Evolutionary conservation across 2,113 vertebrate species (phyloP).

Genomic region (Crypturellus undulatus): DNA sequence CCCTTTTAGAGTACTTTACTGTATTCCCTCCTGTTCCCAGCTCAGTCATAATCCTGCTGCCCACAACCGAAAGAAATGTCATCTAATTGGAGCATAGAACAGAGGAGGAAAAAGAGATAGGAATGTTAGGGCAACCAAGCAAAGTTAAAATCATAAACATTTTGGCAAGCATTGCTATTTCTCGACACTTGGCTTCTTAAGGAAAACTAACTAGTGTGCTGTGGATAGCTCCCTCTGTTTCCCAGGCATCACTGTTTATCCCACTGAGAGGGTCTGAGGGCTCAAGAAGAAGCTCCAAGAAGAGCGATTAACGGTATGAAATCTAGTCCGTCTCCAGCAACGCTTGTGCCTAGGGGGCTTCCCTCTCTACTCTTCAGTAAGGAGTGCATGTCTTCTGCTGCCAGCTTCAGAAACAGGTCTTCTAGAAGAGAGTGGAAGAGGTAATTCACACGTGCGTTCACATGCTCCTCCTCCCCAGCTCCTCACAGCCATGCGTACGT

Average conservation of each 20-base stretch:
- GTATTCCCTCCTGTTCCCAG: slow-evolving; percentile 55
- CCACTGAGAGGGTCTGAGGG: background rate
- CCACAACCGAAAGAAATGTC: slow-evolving; percentile 6
- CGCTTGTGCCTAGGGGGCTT: background rate
- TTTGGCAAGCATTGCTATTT: slow-evolving; percentile 44
- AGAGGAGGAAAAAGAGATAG: background rate
- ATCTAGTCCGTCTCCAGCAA: background rate
- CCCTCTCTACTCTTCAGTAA: background rate
- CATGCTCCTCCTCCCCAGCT: fast-evolving
- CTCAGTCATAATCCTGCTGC: background rate
- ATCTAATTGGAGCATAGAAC: slow-evolving; percentile 7
- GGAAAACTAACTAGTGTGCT: slow-evolving; percentile 30
- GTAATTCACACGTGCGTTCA: fast-evolving
- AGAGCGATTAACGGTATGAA: background rate
- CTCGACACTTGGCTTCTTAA: slow-evolving; percentile 57
- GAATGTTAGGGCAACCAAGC: background rate
- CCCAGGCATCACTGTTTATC: background rate
- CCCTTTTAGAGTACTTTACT: slow-evolving; percentile 3
- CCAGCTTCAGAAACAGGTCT: fast-evolving
- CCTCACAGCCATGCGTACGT: background rate
- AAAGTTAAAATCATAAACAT: slow-evolving; percentile 11
- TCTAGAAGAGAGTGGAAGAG: background rate
- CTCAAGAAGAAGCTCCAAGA: background rate
- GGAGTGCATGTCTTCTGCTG: background rate
- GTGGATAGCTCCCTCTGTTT: slow-evolving; percentile 31